A percentile compares a stretch with the other conserved stretches of the same genome.
Evolutionary conservation across 2,113 vertebrate genomes (phyloP).

Genomic region (Lagopus muta): DNA sequence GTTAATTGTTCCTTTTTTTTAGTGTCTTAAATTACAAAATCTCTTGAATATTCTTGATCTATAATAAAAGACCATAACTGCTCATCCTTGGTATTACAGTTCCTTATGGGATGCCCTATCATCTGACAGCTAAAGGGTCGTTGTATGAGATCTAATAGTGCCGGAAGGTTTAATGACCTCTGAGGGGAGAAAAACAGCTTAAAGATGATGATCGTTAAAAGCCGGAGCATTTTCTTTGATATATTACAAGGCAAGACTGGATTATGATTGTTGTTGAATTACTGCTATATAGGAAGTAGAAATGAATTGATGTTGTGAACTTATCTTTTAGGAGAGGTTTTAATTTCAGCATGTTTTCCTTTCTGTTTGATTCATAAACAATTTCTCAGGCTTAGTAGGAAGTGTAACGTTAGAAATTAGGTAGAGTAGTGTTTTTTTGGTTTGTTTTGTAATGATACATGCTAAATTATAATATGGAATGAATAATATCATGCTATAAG

Average conservation of each 20-base stretch:
- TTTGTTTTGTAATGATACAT: not conserved
- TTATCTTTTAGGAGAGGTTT: not conserved
- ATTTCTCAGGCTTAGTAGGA: not conserved
- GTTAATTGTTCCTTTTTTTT: slow-evolving; percentile 51
- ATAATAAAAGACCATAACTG: not conserved
- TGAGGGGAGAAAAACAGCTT: not conserved
- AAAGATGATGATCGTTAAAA: slow-evolving; percentile 16
- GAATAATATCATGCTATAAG: not conserved
- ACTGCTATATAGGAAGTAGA: not conserved
- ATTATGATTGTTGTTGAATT: not conserved
- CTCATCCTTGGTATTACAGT: slow-evolving; percentile 1
- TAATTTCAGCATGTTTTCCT: not conserved
- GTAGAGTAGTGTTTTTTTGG: not conserved
- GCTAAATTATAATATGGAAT: not conserved
- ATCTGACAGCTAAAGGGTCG: not conserved
- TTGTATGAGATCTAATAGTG: slow-evolving; percentile 10
- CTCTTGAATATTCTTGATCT: slow-evolving; percentile 53
- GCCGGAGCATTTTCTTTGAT: slow-evolving; percentile 26
- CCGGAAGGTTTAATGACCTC: slow-evolving; percentile 52
- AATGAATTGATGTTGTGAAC: not conserved
- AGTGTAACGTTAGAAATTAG: not conserved
- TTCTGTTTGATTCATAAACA: not conserved
- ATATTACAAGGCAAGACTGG: not conserved
- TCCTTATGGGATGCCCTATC: slow-evolving; percentile 13
- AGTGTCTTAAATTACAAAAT: slow-evolving; percentile 47